Base-by-base conservation (phyloP, 2,888 invertebrate species). In the Pollenia labialis region DNA sequence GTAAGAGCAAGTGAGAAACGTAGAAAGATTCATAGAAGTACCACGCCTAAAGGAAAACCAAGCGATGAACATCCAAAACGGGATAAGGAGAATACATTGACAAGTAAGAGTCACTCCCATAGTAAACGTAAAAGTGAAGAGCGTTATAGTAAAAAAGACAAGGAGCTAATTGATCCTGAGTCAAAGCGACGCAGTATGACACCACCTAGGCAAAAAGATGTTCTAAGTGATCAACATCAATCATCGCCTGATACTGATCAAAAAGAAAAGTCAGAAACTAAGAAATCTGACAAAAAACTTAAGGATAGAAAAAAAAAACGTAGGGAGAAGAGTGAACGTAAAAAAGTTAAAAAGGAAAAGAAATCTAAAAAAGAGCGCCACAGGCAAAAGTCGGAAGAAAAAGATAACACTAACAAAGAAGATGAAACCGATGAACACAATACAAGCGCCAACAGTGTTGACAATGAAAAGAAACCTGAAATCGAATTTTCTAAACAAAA, bases 301-400 rank as follows among this genome's bases (percentile, higher is more conserved):
- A 92, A 91, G 68, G 90, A 91, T 2, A 88, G 90, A 7, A 90
- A 91, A 23, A 92, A 91, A 48, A 90, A 88, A 18, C 90, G 91
- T 64, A 90, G 91, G 77, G 90, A 89, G 18, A 92, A 88, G 40
- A 85, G 74, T 52, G 89, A 90, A 69, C 86, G 85, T 16, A 89
- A 91, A 72, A 90, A 91, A 64, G 76, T 89, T 40, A 92, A 91
- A 62, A 91, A 90, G 64, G 91, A 91, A 40, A 89, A 90, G 71
- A 89, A 88, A 69, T 87, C 88, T 11, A 89, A 89, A 56, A 88
- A 88, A 8, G 89, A 75, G 23, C 76, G 88, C 60, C 80, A 85
- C 60, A 50, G 82, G 50, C 52, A 81, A 42, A 85, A 88, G 66
- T 76, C 84, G 32, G 72, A 75, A 14, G 87, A 88, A 72, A 48